These are phyloP conservation scores for Schlechtendalia chinensis DNA, from an alignment of 1,140 invertebrate species.

Conservation along the genomic window DNA sequence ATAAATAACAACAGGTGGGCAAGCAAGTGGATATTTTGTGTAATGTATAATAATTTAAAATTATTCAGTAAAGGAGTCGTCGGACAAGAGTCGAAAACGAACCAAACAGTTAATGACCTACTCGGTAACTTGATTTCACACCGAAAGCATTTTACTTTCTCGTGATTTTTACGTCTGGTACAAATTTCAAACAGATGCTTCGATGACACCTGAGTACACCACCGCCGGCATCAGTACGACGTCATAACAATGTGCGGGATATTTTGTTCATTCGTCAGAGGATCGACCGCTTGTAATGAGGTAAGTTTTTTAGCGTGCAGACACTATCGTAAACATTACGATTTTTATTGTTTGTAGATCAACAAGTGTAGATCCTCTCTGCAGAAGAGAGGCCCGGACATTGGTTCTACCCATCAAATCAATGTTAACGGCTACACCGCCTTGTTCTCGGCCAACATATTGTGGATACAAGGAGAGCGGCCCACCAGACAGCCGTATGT, in stretches of 20 bases:
- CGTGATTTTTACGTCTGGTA: too few relatives aligned
- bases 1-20: too few relatives aligned
- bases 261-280: constrained; percentile 33
- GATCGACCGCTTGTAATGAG: neutral
- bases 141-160: too few relatives aligned
- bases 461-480: constrained; percentile 53
- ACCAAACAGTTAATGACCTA: too few relatives aligned
- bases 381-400: constrained; percentile 50
- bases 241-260: constrained; percentile 28
- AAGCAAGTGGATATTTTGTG: too few relatives aligned
- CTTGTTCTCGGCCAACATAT: constrained; percentile 38
- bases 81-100: too few relatives aligned
- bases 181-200: too few relatives aligned
- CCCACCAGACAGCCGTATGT: constrained; percentile 50
- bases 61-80: too few relatives aligned
- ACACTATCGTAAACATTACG: neutral
- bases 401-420: neutral
- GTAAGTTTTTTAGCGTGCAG: neutral
- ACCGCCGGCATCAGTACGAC: too few relatives aligned
- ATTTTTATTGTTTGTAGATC: neutral
- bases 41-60: too few relatives aligned
- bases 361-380: constrained; percentile 26
- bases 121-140: too few relatives aligned
- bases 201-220: too few relatives aligned
- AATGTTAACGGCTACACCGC: neutral